Percentiles rank a stretch among this genome's conserved stretches.
Conservation (phyloP, 2,113 vertebrate species). For the Romanogobio albipinnatus region DNA sequence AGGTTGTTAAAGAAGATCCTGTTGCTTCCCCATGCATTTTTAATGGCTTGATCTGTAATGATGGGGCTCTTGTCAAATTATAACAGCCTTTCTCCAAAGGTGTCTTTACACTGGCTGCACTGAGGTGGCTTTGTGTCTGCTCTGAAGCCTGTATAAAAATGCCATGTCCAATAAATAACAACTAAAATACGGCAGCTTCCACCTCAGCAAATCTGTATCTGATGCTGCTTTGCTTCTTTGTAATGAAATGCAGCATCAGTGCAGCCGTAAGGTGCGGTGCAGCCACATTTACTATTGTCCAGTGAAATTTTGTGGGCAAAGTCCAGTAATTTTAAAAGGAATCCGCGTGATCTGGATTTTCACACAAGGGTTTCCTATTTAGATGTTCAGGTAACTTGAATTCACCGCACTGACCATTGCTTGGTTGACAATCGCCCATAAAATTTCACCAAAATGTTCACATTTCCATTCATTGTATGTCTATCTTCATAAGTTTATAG, state of each 20-base stretch:
- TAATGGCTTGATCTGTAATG: slow-evolving; percentile 49
- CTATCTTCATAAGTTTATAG: background rate
- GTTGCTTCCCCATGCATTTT: slow-evolving; percentile 53
- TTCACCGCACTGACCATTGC: background rate
- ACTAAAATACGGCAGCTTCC: background rate
- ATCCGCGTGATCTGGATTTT: background rate
- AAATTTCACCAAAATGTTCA: background rate
- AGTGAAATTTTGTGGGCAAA: background rate
- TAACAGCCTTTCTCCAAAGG: background rate
- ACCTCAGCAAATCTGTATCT: background rate
- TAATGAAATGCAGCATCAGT: slow-evolving; percentile 24
- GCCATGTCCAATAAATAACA: background rate
- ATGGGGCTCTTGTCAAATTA: slow-evolving; percentile 13
- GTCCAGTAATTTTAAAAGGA: background rate
- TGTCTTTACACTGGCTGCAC: background rate
- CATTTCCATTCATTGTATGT: background rate
- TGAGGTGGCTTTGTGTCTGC: slow-evolving; percentile 18
- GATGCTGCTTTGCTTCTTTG: background rate
- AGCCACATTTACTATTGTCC: background rate
- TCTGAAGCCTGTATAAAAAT: background rate
- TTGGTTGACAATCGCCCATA: background rate
- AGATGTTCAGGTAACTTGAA: background rate
- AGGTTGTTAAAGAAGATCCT: slow-evolving; percentile 45
- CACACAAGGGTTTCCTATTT: background rate
- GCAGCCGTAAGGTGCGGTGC: slow-evolving; percentile 1